Base-by-base conservation (phyloP, 1,140 invertebrate species). In the Luehdorfia chinensis region DNA sequence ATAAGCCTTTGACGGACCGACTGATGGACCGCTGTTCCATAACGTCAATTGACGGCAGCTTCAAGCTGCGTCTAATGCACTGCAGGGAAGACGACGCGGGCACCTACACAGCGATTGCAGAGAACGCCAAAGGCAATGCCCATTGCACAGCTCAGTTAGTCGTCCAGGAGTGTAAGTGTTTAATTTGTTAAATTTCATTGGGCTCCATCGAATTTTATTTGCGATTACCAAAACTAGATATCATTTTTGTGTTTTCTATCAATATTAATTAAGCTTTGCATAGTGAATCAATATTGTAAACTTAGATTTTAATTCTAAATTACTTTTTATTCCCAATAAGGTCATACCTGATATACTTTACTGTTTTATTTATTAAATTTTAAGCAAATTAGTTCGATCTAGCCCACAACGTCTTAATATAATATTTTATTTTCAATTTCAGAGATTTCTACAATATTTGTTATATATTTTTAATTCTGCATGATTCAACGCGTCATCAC, bases 51-150 rank as follows among this genome's bases (percentile, higher is more conserved):
- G 74, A 84, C 28, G 84, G 84, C 5, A 85, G 79, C 0, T 93
- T 91, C 72, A 91, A 89, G 39, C 85, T 99, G 44, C 90, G 93
- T 59, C 91, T 99, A 12, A 89, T 93, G 55, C 93, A 97, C 61
- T 95, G 94, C 45, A 84, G 88, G 12, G 93, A 94, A 44, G 91
- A 91, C 21, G 97, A 99, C 85, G 90, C 91, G 1, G 97, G 97
- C 8, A 90, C 96, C 12, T 99, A 99, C 73, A 97, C 95, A 0
- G 96, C 95, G 36, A 90, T 94, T 23, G 97, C 96, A n/a, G 91
- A 91, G 30, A 97, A 97, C 71, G 87, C 88, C 0, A 91, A 93
- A 19, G 94, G 95, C 19, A 93, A 93, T 61, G 90, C 94, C 4
- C 92, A 92, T 39, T 95, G 94, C 71, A 95, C 94, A 23, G 94